phyloP scores from a whole-genome alignment of 1,140 invertebrate species.

The Potamilus streckersoni region DNA sequence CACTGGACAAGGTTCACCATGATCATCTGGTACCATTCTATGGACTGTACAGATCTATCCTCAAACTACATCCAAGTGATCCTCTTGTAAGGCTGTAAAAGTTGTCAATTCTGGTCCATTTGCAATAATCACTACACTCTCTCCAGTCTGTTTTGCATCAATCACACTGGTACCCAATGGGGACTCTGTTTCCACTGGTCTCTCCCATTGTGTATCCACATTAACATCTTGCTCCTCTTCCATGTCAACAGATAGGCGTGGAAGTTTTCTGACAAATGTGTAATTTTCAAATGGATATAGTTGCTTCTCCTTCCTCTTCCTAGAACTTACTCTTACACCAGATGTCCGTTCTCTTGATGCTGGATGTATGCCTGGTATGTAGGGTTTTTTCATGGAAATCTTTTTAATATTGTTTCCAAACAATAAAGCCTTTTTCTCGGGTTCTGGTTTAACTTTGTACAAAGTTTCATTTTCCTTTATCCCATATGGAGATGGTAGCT shows the following conservation, averaged over 20 bases:
- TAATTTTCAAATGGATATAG: slow-evolving; percentile 64
- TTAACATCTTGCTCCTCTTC: no score
- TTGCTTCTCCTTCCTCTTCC: slow-evolving; percentile 60
- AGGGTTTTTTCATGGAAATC: not conserved
- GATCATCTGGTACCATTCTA: no score
- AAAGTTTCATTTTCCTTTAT: slow-evolving; percentile 4
- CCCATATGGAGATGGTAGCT: slow-evolving; percentile 10
- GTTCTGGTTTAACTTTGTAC: slow-evolving; percentile 6
- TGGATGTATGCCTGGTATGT: slow-evolving; percentile 6
- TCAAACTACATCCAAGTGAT: no score
- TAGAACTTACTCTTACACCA: slow-evolving; percentile 48
- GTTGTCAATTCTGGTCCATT: no score
- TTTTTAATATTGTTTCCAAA: not conserved
- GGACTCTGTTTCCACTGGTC: no score
- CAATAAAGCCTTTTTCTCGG: not conserved
- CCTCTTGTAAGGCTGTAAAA: no score
- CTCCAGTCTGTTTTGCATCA: no score
- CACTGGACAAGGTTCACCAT: no score
- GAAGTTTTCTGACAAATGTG: slow-evolving; percentile 32
- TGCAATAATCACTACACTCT: no score
- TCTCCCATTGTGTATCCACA: no score
- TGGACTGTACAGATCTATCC: no score
- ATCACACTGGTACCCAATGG: no score
- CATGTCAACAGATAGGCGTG: not conserved
- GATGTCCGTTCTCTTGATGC: slow-evolving; percentile 12